These are phyloP conservation scores for Apostichopus japonicus DNA, from an alignment of 35 echinoderm and acorn worm genomes.

Conservation along the genomic window DNA sequence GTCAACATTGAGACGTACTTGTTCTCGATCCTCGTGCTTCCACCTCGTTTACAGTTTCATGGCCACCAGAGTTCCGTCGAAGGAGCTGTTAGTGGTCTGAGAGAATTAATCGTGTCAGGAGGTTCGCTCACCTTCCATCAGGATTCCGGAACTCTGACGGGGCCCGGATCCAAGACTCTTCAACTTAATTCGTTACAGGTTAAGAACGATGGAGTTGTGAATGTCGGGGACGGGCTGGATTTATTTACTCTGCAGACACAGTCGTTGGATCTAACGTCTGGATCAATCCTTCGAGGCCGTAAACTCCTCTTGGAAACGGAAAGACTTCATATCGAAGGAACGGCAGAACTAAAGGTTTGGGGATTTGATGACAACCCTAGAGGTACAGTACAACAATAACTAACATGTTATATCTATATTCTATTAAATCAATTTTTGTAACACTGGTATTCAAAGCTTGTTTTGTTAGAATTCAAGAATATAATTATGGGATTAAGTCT, in stretches of 20 bases:
- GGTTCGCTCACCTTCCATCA: constrained; percentile 46
- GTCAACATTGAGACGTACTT: constrained; percentile 60
- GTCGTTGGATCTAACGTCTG: constrained; percentile 42
- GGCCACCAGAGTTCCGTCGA: constrained; percentile 35
- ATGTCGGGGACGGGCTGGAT: constrained; percentile 26
- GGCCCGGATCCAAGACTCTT: background rate
- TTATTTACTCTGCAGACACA: constrained; percentile 35
- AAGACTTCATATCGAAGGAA: constrained; percentile 53
- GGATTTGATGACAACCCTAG: constrained; percentile 54
- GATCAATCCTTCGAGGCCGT: constrained; percentile 24
- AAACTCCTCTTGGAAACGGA: constrained; percentile 42
- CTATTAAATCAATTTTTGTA: too few species aligned
- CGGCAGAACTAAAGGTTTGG: constrained; percentile 58
- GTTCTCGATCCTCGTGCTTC: constrained; percentile 51
- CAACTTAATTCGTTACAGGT: constrained; percentile 36
- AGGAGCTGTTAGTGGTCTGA: constrained; percentile 62
- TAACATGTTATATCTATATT: background rate
- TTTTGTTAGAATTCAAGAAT: too few species aligned
- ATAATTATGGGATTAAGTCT: too few species aligned
- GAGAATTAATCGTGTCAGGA: constrained; percentile 53
- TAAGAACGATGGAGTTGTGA: constrained; percentile 34
- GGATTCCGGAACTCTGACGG: background rate
- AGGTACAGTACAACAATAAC: constrained; percentile 38
- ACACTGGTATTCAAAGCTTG: too few species aligned
- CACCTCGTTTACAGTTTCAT: constrained; percentile 63